Conservation (phyloP, 2,113 vertebrate species). For the Microtus pennsylvanicus region DNA sequence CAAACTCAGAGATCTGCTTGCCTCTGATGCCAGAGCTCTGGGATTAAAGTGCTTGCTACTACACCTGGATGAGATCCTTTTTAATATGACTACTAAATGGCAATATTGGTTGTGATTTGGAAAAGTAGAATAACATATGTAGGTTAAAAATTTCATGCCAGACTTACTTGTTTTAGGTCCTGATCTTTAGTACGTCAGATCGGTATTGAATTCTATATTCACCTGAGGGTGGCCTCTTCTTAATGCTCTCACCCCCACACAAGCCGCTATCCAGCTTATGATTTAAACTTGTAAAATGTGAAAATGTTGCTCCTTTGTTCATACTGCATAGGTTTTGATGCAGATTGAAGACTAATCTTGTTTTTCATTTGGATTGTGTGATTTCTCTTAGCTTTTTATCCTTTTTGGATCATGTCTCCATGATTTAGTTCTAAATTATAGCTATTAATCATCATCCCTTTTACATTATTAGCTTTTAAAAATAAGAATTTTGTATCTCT, state of each 20-base stretch:
- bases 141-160: background rate
- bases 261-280: background rate
- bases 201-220: background rate
- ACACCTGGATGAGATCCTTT: background rate
- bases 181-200: background rate
- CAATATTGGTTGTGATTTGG: background rate
- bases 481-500: background rate
- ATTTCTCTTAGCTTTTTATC: constrained; percentile 15
- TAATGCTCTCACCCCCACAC: background rate
- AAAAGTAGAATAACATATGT: background rate
- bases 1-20: background rate
- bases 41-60: background rate
- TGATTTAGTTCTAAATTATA: background rate
- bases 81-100: background rate
- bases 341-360: background rate
- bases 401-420: background rate
- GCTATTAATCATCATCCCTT: background rate
- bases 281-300: background rate
- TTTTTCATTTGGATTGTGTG: constrained; percentile 4
- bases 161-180: background rate
- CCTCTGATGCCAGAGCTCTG: background rate
- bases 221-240: background rate
- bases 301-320: constrained; percentile 7
- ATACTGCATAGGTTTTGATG: constrained; percentile 19
- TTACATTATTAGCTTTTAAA: background rate